These are phyloP conservation scores for Sycobia sp. DNA, from an alignment of 1,140 invertebrate species.

Conservation along the genomic window DNA sequence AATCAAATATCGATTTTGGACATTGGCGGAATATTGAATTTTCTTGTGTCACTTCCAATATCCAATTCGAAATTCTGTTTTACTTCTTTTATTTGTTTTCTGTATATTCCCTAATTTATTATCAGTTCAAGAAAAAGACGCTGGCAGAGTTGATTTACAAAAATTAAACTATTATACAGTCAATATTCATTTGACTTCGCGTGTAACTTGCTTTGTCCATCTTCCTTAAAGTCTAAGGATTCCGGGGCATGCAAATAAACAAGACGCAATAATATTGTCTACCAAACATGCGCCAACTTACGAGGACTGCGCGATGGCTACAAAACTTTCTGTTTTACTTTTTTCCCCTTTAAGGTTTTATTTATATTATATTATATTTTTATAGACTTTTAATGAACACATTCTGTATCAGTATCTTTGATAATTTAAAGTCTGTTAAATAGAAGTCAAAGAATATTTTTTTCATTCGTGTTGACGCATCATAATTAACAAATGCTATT, in stretches of 20 bases:
- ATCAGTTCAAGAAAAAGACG: slow-evolving; percentile 29
- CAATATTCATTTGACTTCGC: slow-evolving; percentile 17
- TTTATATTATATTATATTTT: slow-evolving; percentile 31
- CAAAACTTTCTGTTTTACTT: slow-evolving; percentile 26
- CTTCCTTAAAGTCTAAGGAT: slow-evolving; percentile 21
- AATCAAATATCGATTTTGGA: slow-evolving; percentile 4
- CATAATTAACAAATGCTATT: no score
- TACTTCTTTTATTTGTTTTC: slow-evolving; percentile 2
- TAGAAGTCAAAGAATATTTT: slow-evolving; percentile 6
- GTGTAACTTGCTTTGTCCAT: slow-evolving; percentile 10
- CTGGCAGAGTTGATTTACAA: slow-evolving; percentile 7
- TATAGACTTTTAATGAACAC: slow-evolving; percentile 35
- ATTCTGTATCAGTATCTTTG: slow-evolving; percentile 33
- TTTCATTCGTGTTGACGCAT: no score
- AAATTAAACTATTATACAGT: slow-evolving; percentile 25
- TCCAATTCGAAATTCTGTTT: not conserved
- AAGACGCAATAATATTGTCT: slow-evolving; percentile 27
- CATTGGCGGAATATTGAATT: slow-evolving; percentile 1
- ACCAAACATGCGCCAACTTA: not conserved
- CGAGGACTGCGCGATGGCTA: slow-evolving; percentile 10
- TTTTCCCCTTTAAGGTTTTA: slow-evolving; percentile 5
- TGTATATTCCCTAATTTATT: slow-evolving; percentile 4
- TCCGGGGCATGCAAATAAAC: slow-evolving; percentile 16
- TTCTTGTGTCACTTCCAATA: slow-evolving; percentile 2
- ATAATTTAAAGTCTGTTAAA: slow-evolving; percentile 25